Conservation (phyloP, 2,888 invertebrate genomes). For the Therioaphis trifolii region DNA sequence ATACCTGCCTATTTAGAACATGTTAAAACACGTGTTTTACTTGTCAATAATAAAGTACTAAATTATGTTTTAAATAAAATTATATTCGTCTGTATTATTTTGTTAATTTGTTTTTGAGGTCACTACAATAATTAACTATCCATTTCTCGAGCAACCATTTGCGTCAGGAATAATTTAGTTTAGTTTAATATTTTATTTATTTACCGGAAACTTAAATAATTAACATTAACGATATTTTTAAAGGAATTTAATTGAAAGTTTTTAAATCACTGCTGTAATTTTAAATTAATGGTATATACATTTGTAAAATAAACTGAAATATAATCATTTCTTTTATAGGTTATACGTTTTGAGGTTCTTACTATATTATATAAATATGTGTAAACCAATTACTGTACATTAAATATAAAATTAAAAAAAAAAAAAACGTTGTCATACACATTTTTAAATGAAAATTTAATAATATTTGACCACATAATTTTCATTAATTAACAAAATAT, state of each 20-base stretch:
- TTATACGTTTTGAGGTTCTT: no score
- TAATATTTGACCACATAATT: no score
- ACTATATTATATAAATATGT: no score
- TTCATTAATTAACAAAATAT: not conserved
- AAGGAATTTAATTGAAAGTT: conserved; percentile 42
- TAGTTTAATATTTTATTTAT: conserved; percentile 7
- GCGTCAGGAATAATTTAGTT: conserved; percentile 18
- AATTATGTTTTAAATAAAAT: not conserved
- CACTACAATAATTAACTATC: not conserved
- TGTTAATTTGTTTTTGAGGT: conserved; percentile 18
- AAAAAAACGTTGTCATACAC: not conserved
- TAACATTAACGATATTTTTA: conserved; percentile 14
- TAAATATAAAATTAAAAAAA: not conserved
- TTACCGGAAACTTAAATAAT: conserved; percentile 17
- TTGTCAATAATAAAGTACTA: not conserved
- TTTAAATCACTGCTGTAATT: conserved; percentile 3
- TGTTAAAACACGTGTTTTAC: no score
- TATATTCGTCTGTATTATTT: conserved; percentile 4
- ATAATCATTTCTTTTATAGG: not conserved
- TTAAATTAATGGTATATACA: not conserved
- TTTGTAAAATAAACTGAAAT: not conserved
- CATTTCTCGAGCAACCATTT: not conserved
- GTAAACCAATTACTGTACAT: not conserved
- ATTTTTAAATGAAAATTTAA: conserved; percentile 8
- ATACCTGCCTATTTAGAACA: no score